These are phyloP conservation scores for Magallana gigas DNA, from an alignment of 1,140 invertebrate species.

Conservation along the genomic window DNA sequence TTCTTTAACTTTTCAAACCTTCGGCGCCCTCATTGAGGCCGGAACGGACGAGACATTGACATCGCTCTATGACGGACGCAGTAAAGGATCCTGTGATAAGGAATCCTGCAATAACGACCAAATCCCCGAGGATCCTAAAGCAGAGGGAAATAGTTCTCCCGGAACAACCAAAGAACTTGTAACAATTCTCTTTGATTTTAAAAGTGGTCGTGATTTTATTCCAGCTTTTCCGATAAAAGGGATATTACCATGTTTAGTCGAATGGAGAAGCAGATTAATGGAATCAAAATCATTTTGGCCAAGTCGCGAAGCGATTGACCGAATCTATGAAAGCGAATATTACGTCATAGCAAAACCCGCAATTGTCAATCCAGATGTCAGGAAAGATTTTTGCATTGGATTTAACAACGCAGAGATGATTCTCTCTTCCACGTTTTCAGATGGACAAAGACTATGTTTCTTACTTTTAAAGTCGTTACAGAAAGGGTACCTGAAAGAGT, in stretches of 20 bases:
- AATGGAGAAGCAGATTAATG: conserved; percentile 40
- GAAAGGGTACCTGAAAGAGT: conserved; percentile 1
- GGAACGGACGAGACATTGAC: neutral
- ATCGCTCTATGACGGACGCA: neutral
- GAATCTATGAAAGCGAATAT: conserved; percentile 48
- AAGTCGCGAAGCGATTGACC: neutral
- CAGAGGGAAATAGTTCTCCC: neutral
- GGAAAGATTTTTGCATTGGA: conserved; percentile 48
- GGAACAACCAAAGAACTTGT: neutral
- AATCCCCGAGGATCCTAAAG: neutral
- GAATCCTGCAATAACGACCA: neutral
- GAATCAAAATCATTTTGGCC: conserved; percentile 41
- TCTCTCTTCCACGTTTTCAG: conserved; percentile 2
- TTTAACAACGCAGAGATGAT: conserved; percentile 48
- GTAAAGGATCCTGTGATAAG: neutral
- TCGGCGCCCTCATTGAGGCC: neutral
- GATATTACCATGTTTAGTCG: conserved; percentile 21
- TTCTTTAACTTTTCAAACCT: neutral
- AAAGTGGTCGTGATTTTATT: conserved; percentile 51
- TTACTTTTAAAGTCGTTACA: conserved; percentile 19
- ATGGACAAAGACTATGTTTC: conserved; percentile 17
- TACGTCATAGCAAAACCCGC: conserved; percentile 52
- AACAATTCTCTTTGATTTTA: neutral
- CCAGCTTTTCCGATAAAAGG: conserved; percentile 44
- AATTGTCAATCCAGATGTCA: neutral